phyloP scores from a whole-genome alignment of 2,888 invertebrate genomes.

The Pristionchus japonicus region DNA sequence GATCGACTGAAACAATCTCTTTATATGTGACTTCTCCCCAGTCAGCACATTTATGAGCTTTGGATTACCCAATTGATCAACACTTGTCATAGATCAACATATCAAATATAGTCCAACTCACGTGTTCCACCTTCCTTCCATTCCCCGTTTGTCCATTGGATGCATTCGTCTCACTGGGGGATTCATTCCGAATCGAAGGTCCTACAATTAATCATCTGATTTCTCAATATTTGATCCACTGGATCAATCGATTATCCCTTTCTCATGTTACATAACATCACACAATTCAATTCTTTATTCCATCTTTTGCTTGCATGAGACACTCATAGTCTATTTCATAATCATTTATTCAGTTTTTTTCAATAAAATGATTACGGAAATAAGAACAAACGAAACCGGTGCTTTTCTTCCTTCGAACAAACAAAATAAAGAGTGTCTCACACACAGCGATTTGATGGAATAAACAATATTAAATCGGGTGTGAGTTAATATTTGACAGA shows the following conservation, averaged over 20 bases:
- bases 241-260: not conserved
- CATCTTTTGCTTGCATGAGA: constrained; percentile 28
- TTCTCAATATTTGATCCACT: not conserved
- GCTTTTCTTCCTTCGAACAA: not conserved
- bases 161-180: constrained; percentile 5
- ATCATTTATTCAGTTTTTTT: constrained; percentile 31
- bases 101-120: not conserved
- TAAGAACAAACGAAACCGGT: constrained; percentile 18
- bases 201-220: constrained; percentile 5
- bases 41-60: no score
- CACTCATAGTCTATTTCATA: constrained; percentile 9
- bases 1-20: not conserved
- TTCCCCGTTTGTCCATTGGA: constrained; percentile 14
- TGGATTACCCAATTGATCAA: no score
- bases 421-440: not conserved
- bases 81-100: not conserved
- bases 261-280: not conserved
- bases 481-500: not conserved
- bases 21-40: no score
- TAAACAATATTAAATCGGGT: not conserved
- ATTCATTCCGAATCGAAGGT: constrained; percentile 12
- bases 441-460: constrained; percentile 31
- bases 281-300: constrained; percentile 41
- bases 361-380: not conserved
- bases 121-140: constrained; percentile 20